Percentiles rank a stretch among this genome's conserved stretches.
phyloP scores from a whole-genome alignment of 2,888 invertebrate species.

The Neocrepidodera transversa region DNA sequence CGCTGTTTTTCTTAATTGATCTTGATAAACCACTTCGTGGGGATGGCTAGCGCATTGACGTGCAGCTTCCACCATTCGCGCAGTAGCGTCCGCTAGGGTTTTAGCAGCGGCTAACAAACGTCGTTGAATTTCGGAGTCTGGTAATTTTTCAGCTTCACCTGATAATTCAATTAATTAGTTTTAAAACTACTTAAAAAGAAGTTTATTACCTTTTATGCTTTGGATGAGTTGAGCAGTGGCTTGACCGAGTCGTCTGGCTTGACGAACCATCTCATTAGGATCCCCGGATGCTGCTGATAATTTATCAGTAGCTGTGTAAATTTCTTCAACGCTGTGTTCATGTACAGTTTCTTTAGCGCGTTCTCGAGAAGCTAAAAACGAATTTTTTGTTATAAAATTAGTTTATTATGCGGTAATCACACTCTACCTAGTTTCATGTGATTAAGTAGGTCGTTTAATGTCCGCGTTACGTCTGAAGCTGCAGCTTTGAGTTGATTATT shows the following conservation, averaged over 20 bases:
- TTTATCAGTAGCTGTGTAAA: constrained; percentile 88
- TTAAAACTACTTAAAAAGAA: background rate
- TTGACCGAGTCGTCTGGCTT: constrained; percentile 89
- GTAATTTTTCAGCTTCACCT: constrained; percentile 88
- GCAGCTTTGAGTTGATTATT: constrained; percentile 82
- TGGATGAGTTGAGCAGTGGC: constrained; percentile 94
- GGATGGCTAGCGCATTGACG: constrained; percentile 88
- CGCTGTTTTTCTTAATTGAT: constrained; percentile 85
- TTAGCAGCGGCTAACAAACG: constrained; percentile 94
- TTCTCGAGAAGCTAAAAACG: constrained; percentile 63
- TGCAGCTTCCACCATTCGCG: constrained; percentile 93
- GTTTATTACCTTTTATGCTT: constrained; percentile 73
- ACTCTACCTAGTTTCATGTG: constrained; percentile 79
- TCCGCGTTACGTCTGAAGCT: constrained; percentile 86
- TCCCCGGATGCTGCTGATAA: constrained; percentile 85
- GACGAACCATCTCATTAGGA: constrained; percentile 92
- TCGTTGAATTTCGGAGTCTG: constrained; percentile 83
- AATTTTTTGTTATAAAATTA: background rate
- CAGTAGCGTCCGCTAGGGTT: constrained; percentile 93
- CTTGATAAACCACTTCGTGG: constrained; percentile 80
- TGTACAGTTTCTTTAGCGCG: constrained; percentile 72
- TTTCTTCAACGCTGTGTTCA: constrained; percentile 84
- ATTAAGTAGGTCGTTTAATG: constrained; percentile 86
- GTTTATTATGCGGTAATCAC: background rate
- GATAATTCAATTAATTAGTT: background rate